Percentiles rank a stretch among this genome's conserved stretches.
These are phyloP conservation scores for Pterois miles DNA, from an alignment of 2,797 vertebrate species.

Conservation along the genomic window DNA sequence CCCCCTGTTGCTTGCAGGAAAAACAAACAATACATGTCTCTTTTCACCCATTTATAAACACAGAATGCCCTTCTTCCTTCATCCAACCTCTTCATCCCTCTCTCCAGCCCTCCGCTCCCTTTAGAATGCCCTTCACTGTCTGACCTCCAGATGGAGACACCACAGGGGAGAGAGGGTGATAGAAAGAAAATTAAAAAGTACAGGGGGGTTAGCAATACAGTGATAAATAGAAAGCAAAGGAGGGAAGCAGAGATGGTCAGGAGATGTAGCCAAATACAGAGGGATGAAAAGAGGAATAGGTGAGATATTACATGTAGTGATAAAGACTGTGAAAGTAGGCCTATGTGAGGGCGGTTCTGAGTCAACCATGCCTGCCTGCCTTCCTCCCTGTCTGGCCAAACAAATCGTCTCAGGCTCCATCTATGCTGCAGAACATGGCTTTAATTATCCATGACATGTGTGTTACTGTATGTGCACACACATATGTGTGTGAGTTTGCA, in stretches of 20 bases:
- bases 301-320: constrained; percentile 55
- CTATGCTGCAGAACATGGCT: constrained; percentile 14
- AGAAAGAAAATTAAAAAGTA: constrained; percentile 84
- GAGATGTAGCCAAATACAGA: constrained; percentile 63
- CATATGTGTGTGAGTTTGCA: constrained; percentile 29
- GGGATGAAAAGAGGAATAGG: constrained; percentile 45
- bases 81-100: constrained; percentile 23
- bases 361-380: constrained; percentile 48
- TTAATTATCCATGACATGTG: constrained; percentile 60
- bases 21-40: neutral
- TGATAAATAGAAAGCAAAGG: constrained; percentile 63
- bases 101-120: constrained; percentile 34
- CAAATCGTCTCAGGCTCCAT: constrained; percentile 29
- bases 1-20: constrained; percentile 1
- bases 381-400: constrained; percentile 43
- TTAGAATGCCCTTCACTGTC: constrained; percentile 78
- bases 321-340: constrained; percentile 48
- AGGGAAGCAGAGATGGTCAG: constrained; percentile 47
- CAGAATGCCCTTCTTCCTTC: constrained; percentile 11
- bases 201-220: constrained; percentile 64
- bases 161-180: constrained; percentile 75
- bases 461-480: constrained; percentile 13
- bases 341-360: constrained; percentile 63
- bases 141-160: constrained; percentile 88
- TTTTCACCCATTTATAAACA: constrained; percentile 26